Base-by-base conservation (phyloP, 2,888 invertebrate genomes). In the Lottia gigantea region DNA sequence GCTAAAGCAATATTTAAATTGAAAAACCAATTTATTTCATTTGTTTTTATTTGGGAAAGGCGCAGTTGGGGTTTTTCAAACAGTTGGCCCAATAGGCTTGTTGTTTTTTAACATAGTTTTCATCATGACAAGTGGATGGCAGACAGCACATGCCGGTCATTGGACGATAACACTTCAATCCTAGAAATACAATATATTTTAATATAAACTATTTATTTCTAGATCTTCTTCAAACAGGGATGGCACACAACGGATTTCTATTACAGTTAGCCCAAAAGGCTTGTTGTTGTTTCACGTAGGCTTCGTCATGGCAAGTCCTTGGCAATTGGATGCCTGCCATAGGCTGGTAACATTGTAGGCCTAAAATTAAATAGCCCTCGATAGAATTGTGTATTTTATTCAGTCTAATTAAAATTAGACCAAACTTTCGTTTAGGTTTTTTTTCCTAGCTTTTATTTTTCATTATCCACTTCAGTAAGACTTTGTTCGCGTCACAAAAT, bases 61-160 rank as follows among this genome's bases (percentile, higher is more conserved):
- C 55, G 19, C 68, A 68, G 2, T 64, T 63, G 2, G 68, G 68
- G 31, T 68, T 49, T 14, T 26, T 26, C 14, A 68, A 47, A 40
- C 70, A 70, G 25, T 70, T 65, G 14, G 14, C 23, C 70, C 70
- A 70, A 55, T 70, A 66, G n/a, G 46, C 70, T 11, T 61, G 49
- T 26, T 70, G 70, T 46, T 66, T 16, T 25, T 55, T 45, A 16
- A 55, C 70, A 62, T 70, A 70, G 19, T 15, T 14, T 3, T 23
- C 65, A 15, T 70, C 66, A 7, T 61, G 47, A 61, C 70, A 70
- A 25, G 70, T 70, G 7, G 23, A 23, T 3, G 64, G 45, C n/a
- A 61, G 66, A 23, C 70, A 70, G n/a, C 70, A 70, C 31, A 46
- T 31, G 8, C 70, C 70, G 55, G 46, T 55, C 66, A 70, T 70